Base-by-base conservation (phyloP, 2,888 invertebrate genomes). In the Erebia ligea region DNA sequence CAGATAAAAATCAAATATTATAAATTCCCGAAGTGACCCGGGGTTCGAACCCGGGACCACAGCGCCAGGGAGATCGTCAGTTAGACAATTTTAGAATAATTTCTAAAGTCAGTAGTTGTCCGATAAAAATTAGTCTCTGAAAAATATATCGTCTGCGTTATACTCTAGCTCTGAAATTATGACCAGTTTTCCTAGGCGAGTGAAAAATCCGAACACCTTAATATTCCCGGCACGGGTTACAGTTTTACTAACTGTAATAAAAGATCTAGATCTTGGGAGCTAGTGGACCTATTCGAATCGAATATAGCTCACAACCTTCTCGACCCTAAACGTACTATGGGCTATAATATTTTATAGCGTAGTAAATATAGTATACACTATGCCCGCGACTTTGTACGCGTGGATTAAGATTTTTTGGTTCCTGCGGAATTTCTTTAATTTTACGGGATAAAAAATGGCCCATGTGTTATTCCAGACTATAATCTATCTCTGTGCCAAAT, bases 131-230 rank as follows among this genome's bases (percentile, higher is more conserved):
- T 9, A 2, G 17, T 17, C 9, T 54, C 11, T 19, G 2, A 54
- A 17, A 54, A 54, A 54, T 10, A 1, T 9, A 19, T 19, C 19
- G 54, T 54, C 54, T 54, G 54, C 11, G 54, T 9, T 54, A 50
- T n/a, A 11, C 10, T 11, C 6, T 17, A 54, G 56, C 56, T 48
- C 40, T 48, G 62, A 62, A 73, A 72, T 73, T 72, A 72, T 50
- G 57, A 50, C 54, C 64, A 58, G 62, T 48, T 64, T 52, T 68
- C 62, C 69, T 64, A 64, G 48, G 64, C 57, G 69, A 59, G 50
- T 67, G 59, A 61, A 61, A 67, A 67, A 61, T 67, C 50, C 19
- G 61, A 19, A 61, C 40, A 59, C 59, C 59, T 59, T 40, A 59
- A 61, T 67, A 67, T 67, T 67, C 59, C 34, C 17, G 8, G 19